phyloP scores from a whole-genome alignment of 2,888 invertebrate genomes.

The Xylota sylvarum region DNA sequence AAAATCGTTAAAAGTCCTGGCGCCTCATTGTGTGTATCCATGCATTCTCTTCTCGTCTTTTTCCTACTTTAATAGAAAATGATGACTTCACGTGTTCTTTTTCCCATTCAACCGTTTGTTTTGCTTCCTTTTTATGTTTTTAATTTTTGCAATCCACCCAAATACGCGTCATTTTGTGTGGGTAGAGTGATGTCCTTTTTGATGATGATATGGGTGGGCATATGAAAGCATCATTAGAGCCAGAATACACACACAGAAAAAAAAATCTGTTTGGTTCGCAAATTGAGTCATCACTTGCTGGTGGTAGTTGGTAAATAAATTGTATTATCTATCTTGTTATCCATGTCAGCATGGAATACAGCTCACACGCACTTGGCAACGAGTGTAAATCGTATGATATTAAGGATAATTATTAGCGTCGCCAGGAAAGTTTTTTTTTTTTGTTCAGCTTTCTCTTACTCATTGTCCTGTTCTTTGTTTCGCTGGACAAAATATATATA shows the following conservation, averaged over 20 bases:
- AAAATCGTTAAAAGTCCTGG: slow-evolving; percentile 57
- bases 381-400: slow-evolving; percentile 1
- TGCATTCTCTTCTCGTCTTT: background rate
- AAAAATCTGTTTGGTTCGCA: slow-evolving; percentile 8
- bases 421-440: slow-evolving; percentile 6
- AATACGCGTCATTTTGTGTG: slow-evolving; percentile 7
- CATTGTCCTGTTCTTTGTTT: background rate
- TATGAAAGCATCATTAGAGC: slow-evolving; percentile 13
- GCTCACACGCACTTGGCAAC: slow-evolving; percentile 36
- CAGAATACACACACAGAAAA: background rate
- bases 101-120: slow-evolving; percentile 4
- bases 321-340: slow-evolving; percentile 33
- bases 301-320: slow-evolving; percentile 35
- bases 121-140: background rate
- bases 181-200: slow-evolving; percentile 16
- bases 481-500: background rate
- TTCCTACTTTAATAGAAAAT: slow-evolving; percentile 1
- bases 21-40: slow-evolving; percentile 33
- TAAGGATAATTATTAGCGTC: slow-evolving; percentile 24
- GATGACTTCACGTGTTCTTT: slow-evolving; percentile 35
- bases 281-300: slow-evolving; percentile 37
- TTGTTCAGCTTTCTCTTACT: background rate
- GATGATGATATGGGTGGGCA: slow-evolving; percentile 4
- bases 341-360: slow-evolving; percentile 27
- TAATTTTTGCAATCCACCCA: slow-evolving; percentile 1